These are phyloP conservation scores for Patella caerulea DNA, from an alignment of 2,888 invertebrate species.

Conservation along the genomic window DNA sequence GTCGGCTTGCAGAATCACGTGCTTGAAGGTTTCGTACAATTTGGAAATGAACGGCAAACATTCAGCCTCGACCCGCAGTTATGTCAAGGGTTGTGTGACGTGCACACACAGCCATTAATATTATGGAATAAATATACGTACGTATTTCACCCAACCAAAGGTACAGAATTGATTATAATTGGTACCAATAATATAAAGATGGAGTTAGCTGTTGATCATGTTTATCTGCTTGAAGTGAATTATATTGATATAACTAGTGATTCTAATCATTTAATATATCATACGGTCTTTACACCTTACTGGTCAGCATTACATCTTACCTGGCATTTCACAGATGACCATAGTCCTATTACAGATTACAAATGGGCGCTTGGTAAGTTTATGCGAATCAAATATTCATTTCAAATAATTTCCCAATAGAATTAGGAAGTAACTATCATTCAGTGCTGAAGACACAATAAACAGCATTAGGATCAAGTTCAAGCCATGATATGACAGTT, in stretches of 20 bases:
- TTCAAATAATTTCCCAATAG: no score
- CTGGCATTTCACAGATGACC: slow-evolving; percentile 32
- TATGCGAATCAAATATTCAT: no score
- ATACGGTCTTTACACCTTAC: slow-evolving; percentile 26
- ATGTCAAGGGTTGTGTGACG: slow-evolving; percentile 28
- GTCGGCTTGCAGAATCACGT: slow-evolving; percentile 13
- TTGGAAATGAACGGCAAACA: slow-evolving; percentile 28
- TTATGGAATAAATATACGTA: slow-evolving; percentile 26
- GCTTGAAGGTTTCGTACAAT: slow-evolving; percentile 28
- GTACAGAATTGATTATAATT: background rate
- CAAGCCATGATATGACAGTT: background rate
- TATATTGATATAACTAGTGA: slow-evolving; percentile 11
- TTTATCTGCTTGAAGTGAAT: slow-evolving; percentile 14
- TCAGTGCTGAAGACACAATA: no score
- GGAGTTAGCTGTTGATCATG: slow-evolving; percentile 21
- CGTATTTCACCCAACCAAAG: background rate
- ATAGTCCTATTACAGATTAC: slow-evolving; percentile 30
- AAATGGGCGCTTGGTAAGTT: slow-evolving; percentile 29
- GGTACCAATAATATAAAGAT: slow-evolving; percentile 2
- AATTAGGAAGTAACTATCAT: no score
- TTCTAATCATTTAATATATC: background rate
- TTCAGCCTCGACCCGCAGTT: slow-evolving; percentile 30
- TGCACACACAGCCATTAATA: slow-evolving; percentile 6
- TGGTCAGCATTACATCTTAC: slow-evolving; percentile 31
- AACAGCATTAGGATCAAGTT: background rate